A percentile compares a stretch with the other conserved stretches of the same genome.
Evolutionary conservation across 2,797 vertebrate genomes (phyloP).

Genomic region (Ficedula albicollis): DNA sequence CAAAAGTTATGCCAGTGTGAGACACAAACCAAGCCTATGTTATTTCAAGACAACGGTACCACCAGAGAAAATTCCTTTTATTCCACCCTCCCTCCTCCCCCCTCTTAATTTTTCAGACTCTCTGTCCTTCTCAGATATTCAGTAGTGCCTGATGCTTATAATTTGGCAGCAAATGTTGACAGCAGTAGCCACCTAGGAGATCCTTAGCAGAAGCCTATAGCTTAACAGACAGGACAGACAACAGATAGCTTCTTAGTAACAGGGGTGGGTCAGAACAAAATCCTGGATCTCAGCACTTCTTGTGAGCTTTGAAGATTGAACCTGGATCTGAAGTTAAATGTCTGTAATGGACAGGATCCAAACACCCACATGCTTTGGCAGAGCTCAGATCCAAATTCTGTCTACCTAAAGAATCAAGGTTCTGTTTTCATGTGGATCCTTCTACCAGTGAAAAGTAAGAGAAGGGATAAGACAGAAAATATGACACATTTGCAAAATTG

Average conservation of each 20-base stretch:
- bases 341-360: slow-evolving; percentile 36
- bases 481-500: slow-evolving; percentile 56
- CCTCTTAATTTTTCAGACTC: not conserved
- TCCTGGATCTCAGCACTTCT: slow-evolving; percentile 14
- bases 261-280: slow-evolving; percentile 9
- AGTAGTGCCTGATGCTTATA: not conserved
- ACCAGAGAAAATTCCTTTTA: slow-evolving; percentile 31
- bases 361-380: slow-evolving; percentile 50
- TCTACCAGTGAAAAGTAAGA: slow-evolving; percentile 11
- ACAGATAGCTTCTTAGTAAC: not conserved
- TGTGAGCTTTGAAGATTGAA: not conserved
- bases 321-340: slow-evolving; percentile 27
- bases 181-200: not conserved
- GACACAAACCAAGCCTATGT: slow-evolving; percentile 46
- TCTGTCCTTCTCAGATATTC: not conserved
- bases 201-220: not conserved
- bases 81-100: not conserved
- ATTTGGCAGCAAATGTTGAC: not conserved
- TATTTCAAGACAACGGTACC: slow-evolving; percentile 35
- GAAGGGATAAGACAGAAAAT: slow-evolving; percentile 49
- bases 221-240: not conserved
- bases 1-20: slow-evolving; percentile 41
- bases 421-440: slow-evolving; percentile 38
- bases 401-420: slow-evolving; percentile 53
- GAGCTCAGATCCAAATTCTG: slow-evolving; percentile 9